Conservation (phyloP, 2,797 vertebrate genomes). For the Darevskia nairensis region DNA sequence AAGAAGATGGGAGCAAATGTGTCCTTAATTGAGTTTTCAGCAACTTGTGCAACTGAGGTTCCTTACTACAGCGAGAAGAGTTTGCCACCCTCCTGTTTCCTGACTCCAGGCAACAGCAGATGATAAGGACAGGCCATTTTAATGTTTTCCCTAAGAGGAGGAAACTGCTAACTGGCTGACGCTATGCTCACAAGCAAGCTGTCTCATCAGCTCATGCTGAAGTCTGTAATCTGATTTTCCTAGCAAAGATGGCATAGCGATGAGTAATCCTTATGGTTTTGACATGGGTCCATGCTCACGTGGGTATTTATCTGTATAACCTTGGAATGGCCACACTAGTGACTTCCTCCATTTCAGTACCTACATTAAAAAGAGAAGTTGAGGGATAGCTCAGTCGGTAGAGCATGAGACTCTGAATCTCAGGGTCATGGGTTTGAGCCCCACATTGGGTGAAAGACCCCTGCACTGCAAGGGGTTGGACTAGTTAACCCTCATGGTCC, state of each 20-base stretch:
- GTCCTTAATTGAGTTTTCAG: constrained; percentile 30
- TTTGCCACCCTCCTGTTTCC: background rate
- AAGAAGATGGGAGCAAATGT: constrained; percentile 25
- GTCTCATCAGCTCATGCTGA: background rate
- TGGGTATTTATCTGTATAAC: too few species aligned
- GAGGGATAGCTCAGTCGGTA: too few species aligned
- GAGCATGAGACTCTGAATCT: too few species aligned
- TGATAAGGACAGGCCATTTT: constrained; percentile 1
- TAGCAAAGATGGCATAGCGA: background rate
- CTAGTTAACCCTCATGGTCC: too few species aligned
- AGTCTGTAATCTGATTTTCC: background rate
- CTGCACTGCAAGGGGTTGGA: too few species aligned
- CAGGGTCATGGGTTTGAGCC: too few species aligned
- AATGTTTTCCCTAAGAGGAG: background rate
- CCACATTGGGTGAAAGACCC: too few species aligned
- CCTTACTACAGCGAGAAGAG: background rate
- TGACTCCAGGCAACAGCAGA: background rate
- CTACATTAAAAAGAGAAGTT: background rate
- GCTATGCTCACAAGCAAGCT: background rate
- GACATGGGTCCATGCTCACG: background rate
- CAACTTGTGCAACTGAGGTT: background rate
- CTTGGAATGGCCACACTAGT: background rate
- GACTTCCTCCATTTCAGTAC: background rate
- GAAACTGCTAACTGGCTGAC: background rate
- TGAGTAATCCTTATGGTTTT: background rate